Conservation (phyloP, 2,113 vertebrate species). For the Oriolus oriolus region DNA sequence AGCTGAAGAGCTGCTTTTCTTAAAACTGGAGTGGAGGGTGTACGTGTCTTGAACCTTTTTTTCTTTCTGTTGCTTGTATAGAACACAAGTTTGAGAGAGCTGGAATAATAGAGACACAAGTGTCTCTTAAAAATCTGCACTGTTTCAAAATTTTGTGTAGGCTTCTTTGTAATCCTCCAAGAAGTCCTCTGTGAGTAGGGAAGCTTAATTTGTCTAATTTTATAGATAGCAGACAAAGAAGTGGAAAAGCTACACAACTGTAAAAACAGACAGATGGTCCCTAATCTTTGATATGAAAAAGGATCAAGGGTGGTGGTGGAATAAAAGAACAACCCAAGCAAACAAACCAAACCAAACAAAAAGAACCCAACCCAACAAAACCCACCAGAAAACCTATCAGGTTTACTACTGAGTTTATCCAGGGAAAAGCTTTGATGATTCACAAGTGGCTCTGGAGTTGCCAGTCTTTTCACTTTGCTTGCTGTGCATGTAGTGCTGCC, state of each 20-base stretch:
- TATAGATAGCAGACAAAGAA: background rate
- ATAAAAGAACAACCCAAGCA: background rate
- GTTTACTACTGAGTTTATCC: background rate
- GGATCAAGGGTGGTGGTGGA: background rate
- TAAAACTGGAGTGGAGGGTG: background rate
- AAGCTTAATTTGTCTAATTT: background rate
- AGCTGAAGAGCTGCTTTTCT: background rate
- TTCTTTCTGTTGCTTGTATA: background rate
- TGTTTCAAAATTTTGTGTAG: background rate
- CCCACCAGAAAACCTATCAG: background rate
- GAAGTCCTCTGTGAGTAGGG: background rate
- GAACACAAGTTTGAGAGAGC: background rate
- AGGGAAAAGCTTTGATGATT: conserved; percentile 35
- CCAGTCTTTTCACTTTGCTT: conserved; percentile 8
- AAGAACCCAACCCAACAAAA: background rate
- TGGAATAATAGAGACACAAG: background rate
- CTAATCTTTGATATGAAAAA: background rate
- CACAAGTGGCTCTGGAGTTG: background rate
- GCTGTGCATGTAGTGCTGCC: background rate
- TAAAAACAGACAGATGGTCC: background rate
- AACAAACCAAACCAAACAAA: background rate
- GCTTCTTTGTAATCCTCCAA: background rate
- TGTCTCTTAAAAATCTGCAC: background rate
- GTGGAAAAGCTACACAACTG: background rate
- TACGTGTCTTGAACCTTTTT: background rate